Evolutionary conservation across 2,797 vertebrate genomes (phyloP), one percentile per base, ranked within the genome.

Genomic region (Gymnocypris eckloni): DNA sequence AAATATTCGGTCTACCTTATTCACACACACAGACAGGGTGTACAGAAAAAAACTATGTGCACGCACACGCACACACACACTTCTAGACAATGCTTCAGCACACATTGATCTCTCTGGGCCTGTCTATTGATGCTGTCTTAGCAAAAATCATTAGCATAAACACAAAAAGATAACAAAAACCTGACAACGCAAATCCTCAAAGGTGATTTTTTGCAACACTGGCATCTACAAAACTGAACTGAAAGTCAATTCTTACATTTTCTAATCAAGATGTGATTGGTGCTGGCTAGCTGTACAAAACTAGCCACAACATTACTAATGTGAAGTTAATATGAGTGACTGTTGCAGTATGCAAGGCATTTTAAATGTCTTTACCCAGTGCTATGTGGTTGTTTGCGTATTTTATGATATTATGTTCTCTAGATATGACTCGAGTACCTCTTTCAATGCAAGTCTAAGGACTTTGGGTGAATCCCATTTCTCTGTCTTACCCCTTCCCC

Each of bases 141-240:
- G 67, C 16, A 82, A 82, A 82, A 70, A 41, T 28, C 69, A 82
- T 72, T 82, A 72, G 37, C 75, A 56, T 79, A 79, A 43, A 56
- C 76, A 79, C 69, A 56, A 72, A 79, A 28, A 64, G 22, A 45
- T 22, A 64, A 37, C 18, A 41, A 61, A 25, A 70, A 71, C 11
- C 28, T 70, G 15, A 37, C 12, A 52, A 52, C 20, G 56, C 45
- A 81, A 54, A 81, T 4, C 13, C 18, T 81, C 22, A 4, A 81
- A 54, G 22, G 48, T 41, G 11, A 52, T 15, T 81, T 70, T n/a
- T 13, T 12, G 0, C 59, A 67, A 39, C 39, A 45, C 15, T 64
- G 2, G n/a, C 39, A 45, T 45, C 56, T 45, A 12, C n/a, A 79
- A 43, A 61, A 43, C 39, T 10, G 4, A 61, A 79, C 12, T 39